Evolutionary conservation across 2,888 invertebrate genomes (phyloP).

Genomic region (Conops quadrifasciatus): DNA sequence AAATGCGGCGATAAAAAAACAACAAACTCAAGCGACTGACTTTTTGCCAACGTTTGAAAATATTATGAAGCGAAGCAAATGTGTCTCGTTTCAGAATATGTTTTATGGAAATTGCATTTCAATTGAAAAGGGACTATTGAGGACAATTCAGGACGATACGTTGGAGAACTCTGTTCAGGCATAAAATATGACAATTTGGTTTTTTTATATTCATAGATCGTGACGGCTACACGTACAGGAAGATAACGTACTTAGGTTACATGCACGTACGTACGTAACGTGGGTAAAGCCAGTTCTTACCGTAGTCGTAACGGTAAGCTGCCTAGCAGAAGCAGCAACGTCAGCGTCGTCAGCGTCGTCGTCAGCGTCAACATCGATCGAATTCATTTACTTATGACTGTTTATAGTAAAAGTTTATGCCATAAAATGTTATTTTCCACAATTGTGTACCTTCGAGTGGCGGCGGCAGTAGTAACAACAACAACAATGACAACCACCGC

Average conservation of each 20-base stretch:
- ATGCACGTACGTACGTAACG: not conserved
- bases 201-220: not conserved
- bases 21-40: constrained; percentile 2
- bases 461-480: not conserved
- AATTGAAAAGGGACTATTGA: constrained; percentile 33
- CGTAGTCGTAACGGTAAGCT: not conserved
- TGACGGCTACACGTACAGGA: not conserved
- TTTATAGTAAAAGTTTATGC: constrained; percentile 23
- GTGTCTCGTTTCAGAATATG: constrained; percentile 28
- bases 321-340: no score
- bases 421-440: no score
- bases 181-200: constrained; percentile 35
- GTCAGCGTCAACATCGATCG: not conserved
- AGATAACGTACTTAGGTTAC: not conserved
- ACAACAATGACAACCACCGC: not conserved
- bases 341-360: not conserved
- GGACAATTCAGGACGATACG: constrained; percentile 5
- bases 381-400: constrained; percentile 15
- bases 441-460: no score
- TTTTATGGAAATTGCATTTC: constrained; percentile 36
- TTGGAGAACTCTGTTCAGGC: constrained; percentile 12
- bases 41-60: constrained; percentile 30
- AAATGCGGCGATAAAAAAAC: not conserved
- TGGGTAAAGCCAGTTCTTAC: not conserved
- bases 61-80: constrained; percentile 21